A percentile compares a stretch with the other conserved stretches of the same genome.
phyloP scores from a whole-genome alignment of 2,888 invertebrate genomes.

The Schizotus pectinicornis region DNA sequence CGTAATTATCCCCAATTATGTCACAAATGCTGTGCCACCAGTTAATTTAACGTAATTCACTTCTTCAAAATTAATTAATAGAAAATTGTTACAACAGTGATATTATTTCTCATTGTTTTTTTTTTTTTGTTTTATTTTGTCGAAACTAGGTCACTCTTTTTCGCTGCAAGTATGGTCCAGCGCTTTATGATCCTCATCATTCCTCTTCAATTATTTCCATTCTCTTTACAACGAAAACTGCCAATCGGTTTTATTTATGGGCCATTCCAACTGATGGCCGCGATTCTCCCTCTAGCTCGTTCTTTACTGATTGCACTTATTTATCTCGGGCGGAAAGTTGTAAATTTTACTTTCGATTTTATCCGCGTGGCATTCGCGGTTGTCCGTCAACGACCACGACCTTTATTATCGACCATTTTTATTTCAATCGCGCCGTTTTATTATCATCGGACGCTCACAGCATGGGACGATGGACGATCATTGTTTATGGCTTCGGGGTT shows the following conservation, averaged over 20 bases:
- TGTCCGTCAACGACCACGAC: no score
- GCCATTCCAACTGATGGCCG: not conserved
- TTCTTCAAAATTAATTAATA: not conserved
- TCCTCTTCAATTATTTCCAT: slow-evolving; percentile 19
- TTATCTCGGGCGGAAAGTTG: no score
- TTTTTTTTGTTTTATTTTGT: no score
- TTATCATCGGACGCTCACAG: no score
- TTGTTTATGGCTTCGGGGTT: no score
- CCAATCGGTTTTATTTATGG: slow-evolving; percentile 20
- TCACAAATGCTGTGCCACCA: not conserved
- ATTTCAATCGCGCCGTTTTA: no score
- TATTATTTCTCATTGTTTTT: no score
- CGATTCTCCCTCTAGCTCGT: not conserved
- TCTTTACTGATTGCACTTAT: not conserved
- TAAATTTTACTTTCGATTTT: no score
- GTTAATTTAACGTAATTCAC: not conserved
- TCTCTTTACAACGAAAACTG: slow-evolving; percentile 20
- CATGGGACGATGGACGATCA: no score
- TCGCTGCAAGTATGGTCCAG: slow-evolving; percentile 4
- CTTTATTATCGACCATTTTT: no score
- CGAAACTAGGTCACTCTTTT: no score
- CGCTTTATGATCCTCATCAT: slow-evolving; percentile 21
- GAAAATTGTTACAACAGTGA: not conserved
- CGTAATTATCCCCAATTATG: not conserved
- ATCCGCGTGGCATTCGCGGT: no score